These are phyloP conservation scores for Leptocoma aspasia DNA, from an alignment of 2,113 vertebrate species.

Conservation along the genomic window DNA sequence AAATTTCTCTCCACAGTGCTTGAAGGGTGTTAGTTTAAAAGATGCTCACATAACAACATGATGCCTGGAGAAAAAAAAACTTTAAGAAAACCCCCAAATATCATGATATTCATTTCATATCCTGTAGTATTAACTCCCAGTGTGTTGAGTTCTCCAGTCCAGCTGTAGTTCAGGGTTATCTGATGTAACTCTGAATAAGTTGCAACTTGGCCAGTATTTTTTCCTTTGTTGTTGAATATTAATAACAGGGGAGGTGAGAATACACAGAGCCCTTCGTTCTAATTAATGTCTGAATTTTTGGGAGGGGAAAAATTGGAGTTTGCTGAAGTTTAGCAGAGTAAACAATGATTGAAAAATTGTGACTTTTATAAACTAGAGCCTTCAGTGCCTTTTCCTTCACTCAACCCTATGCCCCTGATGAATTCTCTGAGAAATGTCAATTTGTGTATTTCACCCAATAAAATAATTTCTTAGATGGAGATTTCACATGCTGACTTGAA, in stretches of 20 bases:
- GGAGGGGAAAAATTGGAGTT: background rate
- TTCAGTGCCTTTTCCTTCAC: background rate
- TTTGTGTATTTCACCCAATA: background rate
- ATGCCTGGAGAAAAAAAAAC: constrained; percentile 43
- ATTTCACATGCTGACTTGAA: background rate
- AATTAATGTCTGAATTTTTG: background rate
- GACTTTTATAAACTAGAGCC: background rate
- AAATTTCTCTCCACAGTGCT: background rate
- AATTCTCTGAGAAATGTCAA: background rate
- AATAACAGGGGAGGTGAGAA: background rate
- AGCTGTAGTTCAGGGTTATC: background rate
- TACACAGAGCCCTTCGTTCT: background rate
- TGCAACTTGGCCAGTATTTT: background rate
- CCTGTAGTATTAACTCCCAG: background rate
- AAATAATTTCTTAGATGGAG: background rate
- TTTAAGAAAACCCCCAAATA: constrained; percentile 54
- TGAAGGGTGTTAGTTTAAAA: background rate
- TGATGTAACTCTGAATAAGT: background rate
- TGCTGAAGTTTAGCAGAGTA: background rate
- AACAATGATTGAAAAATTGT: background rate
- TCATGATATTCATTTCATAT: constrained; percentile 13
- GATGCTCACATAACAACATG: constrained; percentile 45
- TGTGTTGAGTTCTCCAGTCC: background rate
- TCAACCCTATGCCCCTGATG: background rate
- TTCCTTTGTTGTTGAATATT: background rate